Base-by-base conservation (phyloP, 2,888 invertebrate genomes). In the Entomobrya proxima region DNA sequence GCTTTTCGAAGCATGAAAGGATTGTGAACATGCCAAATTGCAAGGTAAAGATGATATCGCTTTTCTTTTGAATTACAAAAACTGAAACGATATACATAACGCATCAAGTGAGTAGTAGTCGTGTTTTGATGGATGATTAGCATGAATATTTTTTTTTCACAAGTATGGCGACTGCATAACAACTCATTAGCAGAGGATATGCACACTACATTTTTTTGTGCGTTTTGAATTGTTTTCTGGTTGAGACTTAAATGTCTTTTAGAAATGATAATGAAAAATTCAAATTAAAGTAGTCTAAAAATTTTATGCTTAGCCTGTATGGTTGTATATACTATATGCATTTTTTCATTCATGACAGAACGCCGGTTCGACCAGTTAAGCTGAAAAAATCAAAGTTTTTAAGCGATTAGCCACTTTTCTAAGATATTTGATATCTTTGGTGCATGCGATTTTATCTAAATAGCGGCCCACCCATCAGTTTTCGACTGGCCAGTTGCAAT, bases 1-100 rank as follows among this genome's bases (percentile, higher is more conserved):
- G 81, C 81, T 81, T 81, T 81, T 81, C 81, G 64, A 44, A 72
- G 27, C 69, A 72, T 72, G 44, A 24, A 44, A 64, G 35, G 64
- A 64, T n/a, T n/a, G n/a, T n/a, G 35, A 40, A 30, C 40, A 64
- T 64, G 64, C 64, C 37, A 64, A 32, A 32, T n/a, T 21, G 61
- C 32, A 35, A 72, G 24, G 24, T 21, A 72, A 4, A 72, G 69
- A 72, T 72, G 69, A 21, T 47, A 72, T 72, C 69, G 13, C 69
- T 18, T 35, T 64, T 18, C 37, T 64, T 61, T 32, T 32, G 32
- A 52, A n/a, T n/a, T n/a, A n/a, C n/a, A 55, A 55, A 24, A 55
- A 55, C 27, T 55, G 35, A 32, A 61, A 27, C 30, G 27, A 30
- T 32, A 21, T 37, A 64, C 35, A 37, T 37, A 21, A 64, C 35